Base-by-base conservation (phyloP, 2,797 vertebrate species). In the Acrossocheilus wenchowensis region DNA sequence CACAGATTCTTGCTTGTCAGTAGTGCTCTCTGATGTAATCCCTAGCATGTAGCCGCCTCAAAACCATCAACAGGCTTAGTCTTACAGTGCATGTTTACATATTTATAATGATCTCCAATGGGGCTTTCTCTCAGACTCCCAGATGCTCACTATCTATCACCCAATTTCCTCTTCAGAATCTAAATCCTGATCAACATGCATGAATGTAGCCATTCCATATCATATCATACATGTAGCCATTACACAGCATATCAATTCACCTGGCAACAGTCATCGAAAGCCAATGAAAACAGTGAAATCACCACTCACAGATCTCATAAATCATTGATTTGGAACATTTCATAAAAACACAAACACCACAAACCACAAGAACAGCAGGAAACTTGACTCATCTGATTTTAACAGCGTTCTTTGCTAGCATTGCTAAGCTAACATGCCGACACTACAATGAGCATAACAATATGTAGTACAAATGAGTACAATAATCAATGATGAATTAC, bases 131-230 rank as follows among this genome's bases (percentile, higher is more conserved):
- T 84, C 12, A 81, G 30, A 64, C 19, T 21, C 72, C 72, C 57
- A 84, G 57, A 62, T 48, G 41, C 30, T 54, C 48, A 41, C 45
- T 54, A 21, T 39, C 43, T 9, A 43, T 60, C 81, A 39, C 43
- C 2, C 81, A 74, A 74, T 83, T 83, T 83, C 71, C 82, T 74
- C 82, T 75, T 54, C 41, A 83, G 71, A 75, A 30, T 30, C 21
- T n/a, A 82, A 36, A 57, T 57, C 48, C 34, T 26, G 9, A 71
- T 12, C 12, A 72, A 10, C 36, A 57, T 57, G 66, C 41, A 68
- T 66, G 26, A 50, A 26, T 43, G 14, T 43, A 77, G 57, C 43
- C 45, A 48, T 48, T 66, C 57, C 26, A 36, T 36, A 36, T 36
- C 34, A 36, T 36, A 36, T 36, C 34, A 19, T 17, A 82, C 21